Evolutionary conservation across 2,888 invertebrate species (phyloP).

Genomic region (Orthosia gracilis): DNA sequence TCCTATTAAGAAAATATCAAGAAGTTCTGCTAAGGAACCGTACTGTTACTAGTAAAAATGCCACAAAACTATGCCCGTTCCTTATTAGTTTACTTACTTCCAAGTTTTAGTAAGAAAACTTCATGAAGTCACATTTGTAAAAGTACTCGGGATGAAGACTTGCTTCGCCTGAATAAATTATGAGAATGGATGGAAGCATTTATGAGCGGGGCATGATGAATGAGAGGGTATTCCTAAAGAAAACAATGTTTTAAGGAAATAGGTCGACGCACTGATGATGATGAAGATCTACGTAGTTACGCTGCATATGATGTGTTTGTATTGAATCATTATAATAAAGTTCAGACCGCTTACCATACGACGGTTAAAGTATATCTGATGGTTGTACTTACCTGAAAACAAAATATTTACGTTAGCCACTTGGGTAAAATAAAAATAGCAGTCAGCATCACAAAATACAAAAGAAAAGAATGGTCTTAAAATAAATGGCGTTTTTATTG

Average conservation of each 20-base stretch:
- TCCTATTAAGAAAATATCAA: slow-evolving; percentile 67
- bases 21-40: slow-evolving; percentile 60
- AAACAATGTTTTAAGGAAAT: slow-evolving; percentile 59
- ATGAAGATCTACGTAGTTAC: slow-evolving; percentile 41
- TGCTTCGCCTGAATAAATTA: slow-evolving; percentile 62
- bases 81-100: slow-evolving; percentile 63
- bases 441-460: slow-evolving; percentile 44
- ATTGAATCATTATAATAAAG: slow-evolving; percentile 6
- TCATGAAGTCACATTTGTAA: slow-evolving; percentile 52
- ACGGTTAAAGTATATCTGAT: slow-evolving; percentile 40
- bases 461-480: slow-evolving; percentile 51
- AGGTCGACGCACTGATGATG: slow-evolving; percentile 54
- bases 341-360: slow-evolving; percentile 25
- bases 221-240: slow-evolving; percentile 40
- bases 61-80: slow-evolving; percentile 54
- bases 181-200: slow-evolving; percentile 59
- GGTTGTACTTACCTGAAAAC: slow-evolving; percentile 84
- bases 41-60: slow-evolving; percentile 64
- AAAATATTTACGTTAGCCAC: slow-evolving; percentile 65
- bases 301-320: not conserved
- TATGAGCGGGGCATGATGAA: slow-evolving; percentile 57
- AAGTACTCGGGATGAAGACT: slow-evolving; percentile 48
- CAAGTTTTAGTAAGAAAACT: slow-evolving; percentile 53
- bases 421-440: slow-evolving; percentile 50
- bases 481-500: slow-evolving; percentile 73